Base-by-base conservation (phyloP, 2,113 vertebrate genomes). In the Hydropotes inermis region DNA sequence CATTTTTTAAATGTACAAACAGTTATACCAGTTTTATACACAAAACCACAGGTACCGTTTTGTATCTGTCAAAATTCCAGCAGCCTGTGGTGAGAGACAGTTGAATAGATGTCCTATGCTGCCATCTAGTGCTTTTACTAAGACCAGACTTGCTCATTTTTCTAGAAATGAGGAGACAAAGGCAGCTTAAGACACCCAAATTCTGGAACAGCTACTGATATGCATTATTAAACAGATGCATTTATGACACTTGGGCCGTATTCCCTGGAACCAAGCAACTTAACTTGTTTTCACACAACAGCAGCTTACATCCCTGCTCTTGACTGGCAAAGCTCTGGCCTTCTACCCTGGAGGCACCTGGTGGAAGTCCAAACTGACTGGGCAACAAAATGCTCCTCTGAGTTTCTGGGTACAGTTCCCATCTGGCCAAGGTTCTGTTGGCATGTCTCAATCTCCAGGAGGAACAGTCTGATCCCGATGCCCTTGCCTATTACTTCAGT, bases 71-170 rank as follows among this genome's bases (percentile, higher is more conserved):
- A 97, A 97, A 98, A 98, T 98, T 97, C 97, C 97, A 86, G 93
- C 89, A 89, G 76, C 97, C 97, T 98, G 97, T 23, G 58, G 96
- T 0, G 81, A 93, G 43, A 50, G 58, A 43, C 33, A 15, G 36
- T 92, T 64, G 52, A 98, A 98, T 36, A 61, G 70, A 23, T 81
- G 94, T 99, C 97, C 99, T 99, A 92, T 96, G 98, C 97, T 98
- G 99, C 98, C 99, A 99, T 97, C 99, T 99, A 98, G 98, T 96
- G 99, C 89, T 91, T 76, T 8, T 33, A 15, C 45, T 5, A 15
- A 67, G 13, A 33, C 64, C 30, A 9, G 70, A 28, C 27, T 91
- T 33, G 1, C 25, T 61, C 6, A 2, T 50, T 45, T 45, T 87
- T 94, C 85, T 54, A 54, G 30, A 70, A 47, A 50, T 5, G 36